Conservation (phyloP, 2,797 vertebrate genomes). For the Gymnoscopelus microlampas region DNA sequence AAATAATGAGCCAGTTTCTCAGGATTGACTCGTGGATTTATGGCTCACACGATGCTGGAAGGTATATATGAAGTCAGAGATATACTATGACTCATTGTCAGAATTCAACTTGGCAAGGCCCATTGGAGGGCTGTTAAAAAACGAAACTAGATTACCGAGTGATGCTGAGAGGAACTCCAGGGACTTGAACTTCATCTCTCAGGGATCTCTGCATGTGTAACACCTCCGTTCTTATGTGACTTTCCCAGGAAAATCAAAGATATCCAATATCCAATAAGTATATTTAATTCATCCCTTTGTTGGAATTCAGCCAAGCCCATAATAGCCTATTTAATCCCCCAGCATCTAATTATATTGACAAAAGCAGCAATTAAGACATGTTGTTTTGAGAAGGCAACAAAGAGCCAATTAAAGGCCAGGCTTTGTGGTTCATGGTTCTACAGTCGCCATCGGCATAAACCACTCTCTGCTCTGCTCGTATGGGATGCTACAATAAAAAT, state of each 20-base stretch:
- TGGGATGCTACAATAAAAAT: no score
- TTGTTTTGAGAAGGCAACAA: slow-evolving; percentile 13
- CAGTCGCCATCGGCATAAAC: neutral
- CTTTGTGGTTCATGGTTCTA: neutral
- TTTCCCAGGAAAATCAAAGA: slow-evolving; percentile 43
- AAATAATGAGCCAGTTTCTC: slow-evolving; percentile 52
- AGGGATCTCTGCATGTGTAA: slow-evolving; percentile 28
- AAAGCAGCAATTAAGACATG: slow-evolving; percentile 42
- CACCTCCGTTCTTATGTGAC: slow-evolving; percentile 34
- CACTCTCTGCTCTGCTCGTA: no score
- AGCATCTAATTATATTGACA: slow-evolving; percentile 29
- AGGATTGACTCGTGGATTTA: slow-evolving; percentile 51
- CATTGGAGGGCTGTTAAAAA: slow-evolving; percentile 41
- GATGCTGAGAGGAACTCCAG: slow-evolving; percentile 44
- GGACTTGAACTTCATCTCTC: slow-evolving; percentile 30
- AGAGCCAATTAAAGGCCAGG: slow-evolving; percentile 10
- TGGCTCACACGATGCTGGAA: slow-evolving; percentile 31
- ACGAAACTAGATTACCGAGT: slow-evolving; percentile 41
- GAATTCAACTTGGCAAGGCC: slow-evolving; percentile 47
- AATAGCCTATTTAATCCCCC: slow-evolving; percentile 11
- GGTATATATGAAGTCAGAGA: slow-evolving; percentile 30
- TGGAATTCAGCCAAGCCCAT: slow-evolving; percentile 26
- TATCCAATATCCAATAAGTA: slow-evolving; percentile 37
- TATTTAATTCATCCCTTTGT: slow-evolving; percentile 38
- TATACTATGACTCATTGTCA: slow-evolving; percentile 31